Evolutionary conservation across 2,113 vertebrate genomes (phyloP).

Genomic region (Pseudopipra pipra): DNA sequence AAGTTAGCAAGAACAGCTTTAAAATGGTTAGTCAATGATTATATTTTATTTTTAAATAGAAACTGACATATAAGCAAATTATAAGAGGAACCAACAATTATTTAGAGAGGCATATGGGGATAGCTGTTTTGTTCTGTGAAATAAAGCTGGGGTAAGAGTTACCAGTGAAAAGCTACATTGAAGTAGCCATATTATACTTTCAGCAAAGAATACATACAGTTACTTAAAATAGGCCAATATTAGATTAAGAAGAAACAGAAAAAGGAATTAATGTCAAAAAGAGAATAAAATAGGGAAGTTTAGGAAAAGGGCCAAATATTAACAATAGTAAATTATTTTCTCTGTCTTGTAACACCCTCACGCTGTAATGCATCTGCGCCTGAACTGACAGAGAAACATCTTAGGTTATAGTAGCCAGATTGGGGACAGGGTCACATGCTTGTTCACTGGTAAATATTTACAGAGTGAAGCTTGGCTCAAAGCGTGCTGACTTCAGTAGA

Average conservation of each 20-base stretch:
- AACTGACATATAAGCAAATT: slow-evolving; percentile 21
- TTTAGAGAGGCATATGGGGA: neutral
- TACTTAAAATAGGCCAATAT: neutral
- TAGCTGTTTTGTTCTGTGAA: neutral
- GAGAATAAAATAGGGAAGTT: neutral
- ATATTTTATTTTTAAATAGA: slow-evolving; percentile 55
- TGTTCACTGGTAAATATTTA: slow-evolving; percentile 18
- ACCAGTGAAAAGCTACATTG: neutral
- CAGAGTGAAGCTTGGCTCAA: neutral
- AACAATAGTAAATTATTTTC: neutral
- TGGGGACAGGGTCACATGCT: neutral
- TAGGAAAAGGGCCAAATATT: neutral
- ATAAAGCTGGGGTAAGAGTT: neutral
- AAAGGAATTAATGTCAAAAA: neutral
- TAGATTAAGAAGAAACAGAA: neutral
- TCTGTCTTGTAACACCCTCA: neutral
- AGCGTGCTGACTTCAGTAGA: neutral
- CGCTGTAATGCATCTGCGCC: neutral
- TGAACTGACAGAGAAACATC: neutral
- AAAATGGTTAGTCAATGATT: slow-evolving; percentile 49
- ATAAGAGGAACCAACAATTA: slow-evolving; percentile 4
- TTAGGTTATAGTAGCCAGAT: neutral
- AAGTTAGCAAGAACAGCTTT: slow-evolving; percentile 35
- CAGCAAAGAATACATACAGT: neutral
- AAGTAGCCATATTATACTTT: neutral